Evolutionary conservation across 2,888 invertebrate genomes (phyloP), one percentile per base, ranked within the genome.

Genomic region (Bellardia bayeri): DNA sequence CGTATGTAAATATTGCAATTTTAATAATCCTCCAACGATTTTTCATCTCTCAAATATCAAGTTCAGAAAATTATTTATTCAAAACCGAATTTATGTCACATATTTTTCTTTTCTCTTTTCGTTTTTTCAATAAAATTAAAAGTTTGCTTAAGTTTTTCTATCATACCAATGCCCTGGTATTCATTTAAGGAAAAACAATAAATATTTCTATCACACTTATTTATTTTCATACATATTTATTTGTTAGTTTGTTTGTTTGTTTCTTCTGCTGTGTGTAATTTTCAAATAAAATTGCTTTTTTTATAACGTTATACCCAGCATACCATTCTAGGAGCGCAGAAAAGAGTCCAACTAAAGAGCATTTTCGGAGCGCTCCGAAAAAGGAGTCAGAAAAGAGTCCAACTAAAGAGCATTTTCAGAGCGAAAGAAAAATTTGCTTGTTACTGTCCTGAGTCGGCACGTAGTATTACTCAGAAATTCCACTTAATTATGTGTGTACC

Each of bases 121-220:
- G 6, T 16, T 51, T 51, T 51, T n/a, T 4, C 13, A 61, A 13
- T 13, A 33, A 61, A 33, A 61, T 33, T 14, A 4, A 33, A 14
- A 14, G 14, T 33, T n/a, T 37, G 14, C 14, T 61, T 14, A 61
- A 33, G 33, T 33, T 61, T 30, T 14, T 14, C 61, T 33, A 33
- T 5, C 13, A 40, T 16, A 5, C 23, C 23, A 23, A 23, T 23
- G 23, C 23, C 23, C 23, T 23, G 23, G 23, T 40, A 64, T 33
- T 37, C 14, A 23, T 14, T 16, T 45, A 42, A 11, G 11, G 16
- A 16, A 42, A 3, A 23, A 16, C 3, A 9, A 63, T n/a, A 2
- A 63, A 9, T 2, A 61, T 33, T 64, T 64, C 45, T 37, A n/a
- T 66, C 42, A 54, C 23, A 23, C 23, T 16, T 76, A 37, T 64